phyloP scores from a whole-genome alignment of 2,888 invertebrate species.

The Noctua fimbriata region DNA sequence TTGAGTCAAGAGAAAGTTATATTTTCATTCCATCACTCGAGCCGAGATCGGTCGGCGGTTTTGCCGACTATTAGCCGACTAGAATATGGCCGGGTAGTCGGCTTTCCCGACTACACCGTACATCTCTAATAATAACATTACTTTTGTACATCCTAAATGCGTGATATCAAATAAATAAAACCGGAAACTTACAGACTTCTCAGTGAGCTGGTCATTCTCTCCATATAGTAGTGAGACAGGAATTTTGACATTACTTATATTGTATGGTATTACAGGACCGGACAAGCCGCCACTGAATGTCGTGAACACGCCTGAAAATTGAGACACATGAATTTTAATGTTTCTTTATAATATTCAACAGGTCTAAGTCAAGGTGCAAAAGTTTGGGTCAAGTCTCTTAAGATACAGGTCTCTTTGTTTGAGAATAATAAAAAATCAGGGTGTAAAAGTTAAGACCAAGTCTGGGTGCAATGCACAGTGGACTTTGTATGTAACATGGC shows the following conservation, averaged over 20 bases:
- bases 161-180: not conserved
- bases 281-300: conserved; percentile 89
- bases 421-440: not conserved
- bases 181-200: conserved; percentile 73
- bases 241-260: conserved; percentile 90
- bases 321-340: not conserved
- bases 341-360: not conserved
- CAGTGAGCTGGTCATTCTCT: conserved; percentile 91
- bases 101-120: not conserved
- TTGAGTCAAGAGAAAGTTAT: not conserved
- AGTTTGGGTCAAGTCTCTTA: not conserved
- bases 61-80: not conserved
- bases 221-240: conserved; percentile 91
- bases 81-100: not conserved
- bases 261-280: conserved; percentile 90
- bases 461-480: not conserved
- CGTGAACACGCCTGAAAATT: conserved; percentile 88
- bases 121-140: not conserved
- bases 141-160: not conserved
- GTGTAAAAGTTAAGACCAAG: not conserved
- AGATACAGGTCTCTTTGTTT: no score
- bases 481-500: not conserved
- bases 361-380: not conserved
- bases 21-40: no score
- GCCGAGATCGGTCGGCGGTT: not conserved